A percentile compares a stretch with the other conserved stretches of the same genome.
phyloP scores from a whole-genome alignment of 2,888 invertebrate genomes.

The Lithophane ornitopus region DNA sequence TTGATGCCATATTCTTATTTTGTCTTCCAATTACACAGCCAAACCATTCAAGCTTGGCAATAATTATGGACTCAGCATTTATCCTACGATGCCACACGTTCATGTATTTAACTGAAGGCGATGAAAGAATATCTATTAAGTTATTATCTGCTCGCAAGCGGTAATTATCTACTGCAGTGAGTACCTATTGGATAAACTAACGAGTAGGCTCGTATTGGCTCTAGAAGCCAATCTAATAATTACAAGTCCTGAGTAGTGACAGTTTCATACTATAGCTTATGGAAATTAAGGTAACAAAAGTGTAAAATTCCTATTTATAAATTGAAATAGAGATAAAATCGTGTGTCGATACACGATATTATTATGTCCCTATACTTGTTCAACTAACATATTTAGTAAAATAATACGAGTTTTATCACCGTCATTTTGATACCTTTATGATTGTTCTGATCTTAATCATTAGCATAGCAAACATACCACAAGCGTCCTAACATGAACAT shows the following conservation, averaged over 20 bases:
- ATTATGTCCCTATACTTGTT: background rate
- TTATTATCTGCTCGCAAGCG: constrained; percentile 55
- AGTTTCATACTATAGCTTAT: background rate
- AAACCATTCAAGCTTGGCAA: constrained; percentile 25
- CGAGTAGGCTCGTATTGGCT: constrained; percentile 12
- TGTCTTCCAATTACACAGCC: constrained; percentile 18
- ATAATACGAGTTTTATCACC: background rate
- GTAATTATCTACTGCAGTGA: constrained; percentile 40
- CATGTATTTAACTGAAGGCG: constrained; percentile 32
- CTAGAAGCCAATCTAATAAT: constrained; percentile 30
- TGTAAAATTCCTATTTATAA: background rate
- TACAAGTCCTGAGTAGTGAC: constrained; percentile 18
- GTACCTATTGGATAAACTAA: constrained; percentile 34
- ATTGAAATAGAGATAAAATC: background rate
- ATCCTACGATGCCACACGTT: constrained; percentile 36
- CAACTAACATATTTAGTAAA: background rate
- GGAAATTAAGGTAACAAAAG: background rate
- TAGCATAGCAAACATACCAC: background rate
- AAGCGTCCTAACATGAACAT: constrained; percentile 6
- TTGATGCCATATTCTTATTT: background rate
- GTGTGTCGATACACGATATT: no score
- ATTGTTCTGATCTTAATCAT: constrained; percentile 10
- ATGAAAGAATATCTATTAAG: constrained; percentile 56
- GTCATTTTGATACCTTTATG: background rate
- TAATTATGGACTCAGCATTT: constrained; percentile 41